Evolutionary conservation across 2,888 invertebrate genomes (phyloP), one percentile per base, ranked within the genome.

Genomic region (Ornithoptera priamus): DNA sequence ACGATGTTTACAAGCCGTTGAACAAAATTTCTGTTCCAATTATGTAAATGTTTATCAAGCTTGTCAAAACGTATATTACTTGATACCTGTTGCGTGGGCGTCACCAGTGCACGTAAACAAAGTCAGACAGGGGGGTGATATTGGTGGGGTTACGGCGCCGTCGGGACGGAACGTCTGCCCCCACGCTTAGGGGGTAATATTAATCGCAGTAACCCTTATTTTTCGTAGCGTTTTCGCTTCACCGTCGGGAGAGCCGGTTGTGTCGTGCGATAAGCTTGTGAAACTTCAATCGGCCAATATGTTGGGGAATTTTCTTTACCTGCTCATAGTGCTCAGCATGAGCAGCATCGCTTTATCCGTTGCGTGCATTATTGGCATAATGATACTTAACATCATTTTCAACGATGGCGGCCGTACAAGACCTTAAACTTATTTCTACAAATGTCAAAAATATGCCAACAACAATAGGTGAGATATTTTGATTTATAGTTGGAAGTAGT

Each of bases 11-110:
- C 8, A n/a, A 18, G n/a, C 2, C 53, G 53, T 12, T 5, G 18
- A 50, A 53, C n/a, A 53, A 4, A 53, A 53, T n/a, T 18, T 18
- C 18, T 18, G n/a, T n/a, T 53, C 53, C n/a, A n/a, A n/a, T 53
- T 53, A 53, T 53, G 53, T 53, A 53, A 53, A 53, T 53, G n/a
- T 53, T 53, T 53, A n/a, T 53, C n/a, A 53, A 53, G 53, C 53
- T 53, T 53, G n/a, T 53, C 53, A 53, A 53, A 53, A 53, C 53
- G 18, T 53, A 8, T 53, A 53, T 18, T 7, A 53, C 53, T n/a
- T 53, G n/a, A 53, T 6, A 53, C 7, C 18, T 53, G 5, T 53
- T n/a, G 18, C n/a, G 18, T 18, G 53, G 30, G 30, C 30, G 30
- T 30, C 53, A 4, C 4, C 17, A 18, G 5, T n/a, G 5, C n/a